Base-by-base conservation (phyloP, 2,113 vertebrate genomes). In the Garra rufa region DNA sequence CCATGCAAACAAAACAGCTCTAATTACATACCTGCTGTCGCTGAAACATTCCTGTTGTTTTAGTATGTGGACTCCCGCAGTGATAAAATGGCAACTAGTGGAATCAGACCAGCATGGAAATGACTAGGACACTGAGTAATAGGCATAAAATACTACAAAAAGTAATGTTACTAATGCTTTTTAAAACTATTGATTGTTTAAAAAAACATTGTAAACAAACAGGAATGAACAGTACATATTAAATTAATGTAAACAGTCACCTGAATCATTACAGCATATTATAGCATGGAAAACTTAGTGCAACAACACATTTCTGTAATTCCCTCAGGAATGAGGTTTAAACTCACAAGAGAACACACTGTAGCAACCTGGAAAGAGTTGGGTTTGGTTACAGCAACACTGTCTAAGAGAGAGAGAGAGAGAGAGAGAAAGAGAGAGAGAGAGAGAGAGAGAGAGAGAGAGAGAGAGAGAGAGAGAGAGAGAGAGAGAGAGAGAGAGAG, bases 331-430 rank as follows among this genome's bases (percentile, higher is more conserved):
- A 46, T 70, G 30, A 59, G 21, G 30, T 30, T 48, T 46, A 76
- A 55, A 88, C 88, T 89, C 91, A 91, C 90, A 80, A 75, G 83
- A 3, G 83, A 91, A 55, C 89, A 91, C 88, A 77, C 85, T 81
- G 80, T 43, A 83, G 82, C 87, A 71, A 84, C 76, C 82, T 79
- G 46, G 76, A 78, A 78, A 61, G 55, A 67, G 77, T 87, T 91
- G 88, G 87, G 89, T 92, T 92, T 92, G 89, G 92, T 90, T 91
- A 92, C 89, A 91, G 91, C 92, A 94, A 94, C 92, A 93, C 90
- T 90, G 92, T 90, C 89, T 88, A 89, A 86, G 77, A 86, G 78
- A 75, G 85, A 61, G 46, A 59, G 76, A 61, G 69, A 70, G 50
- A 48, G 94, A 95, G 80, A 92, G 94, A 0, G 94, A 95, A 85